Evolutionary conservation across 64 coral and sea anemone species (phyloP).

Genomic region (Montipora capricornis): DNA sequence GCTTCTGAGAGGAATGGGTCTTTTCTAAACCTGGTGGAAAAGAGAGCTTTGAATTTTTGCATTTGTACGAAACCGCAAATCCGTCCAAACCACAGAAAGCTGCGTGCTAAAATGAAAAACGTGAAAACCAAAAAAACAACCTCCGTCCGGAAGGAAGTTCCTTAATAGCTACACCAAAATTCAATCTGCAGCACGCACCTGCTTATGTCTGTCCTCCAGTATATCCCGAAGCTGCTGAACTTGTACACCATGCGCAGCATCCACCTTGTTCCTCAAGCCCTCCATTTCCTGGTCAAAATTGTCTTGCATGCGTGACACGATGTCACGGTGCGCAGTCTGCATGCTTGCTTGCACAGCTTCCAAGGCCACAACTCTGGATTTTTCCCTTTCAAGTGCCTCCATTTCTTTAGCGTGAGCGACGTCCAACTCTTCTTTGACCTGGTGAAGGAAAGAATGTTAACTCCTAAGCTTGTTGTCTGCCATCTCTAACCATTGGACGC

Average conservation of each 20-base stretch:
- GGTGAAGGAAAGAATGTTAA: background rate
- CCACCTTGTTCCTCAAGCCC: constrained; percentile 66
- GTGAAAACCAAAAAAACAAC: background rate
- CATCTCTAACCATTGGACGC: too few species aligned
- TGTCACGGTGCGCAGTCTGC: constrained; percentile 72
- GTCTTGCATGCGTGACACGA: constrained; percentile 62
- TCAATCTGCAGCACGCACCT: background rate
- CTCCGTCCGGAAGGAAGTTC: too few species aligned
- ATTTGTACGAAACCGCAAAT: too few species aligned
- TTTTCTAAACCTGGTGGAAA: too few species aligned
- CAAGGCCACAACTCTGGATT: constrained; percentile 73
- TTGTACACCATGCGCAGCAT: constrained; percentile 89
- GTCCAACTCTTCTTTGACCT: constrained; percentile 88
- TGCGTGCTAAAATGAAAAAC: too few species aligned
- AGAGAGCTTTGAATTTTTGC: too few species aligned
- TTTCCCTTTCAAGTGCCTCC: constrained; percentile 76
- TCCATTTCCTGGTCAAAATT: constrained; percentile 73
- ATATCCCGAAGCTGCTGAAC: constrained; percentile 70
- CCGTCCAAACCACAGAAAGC: too few species aligned
- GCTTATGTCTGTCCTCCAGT: constrained; percentile 73
- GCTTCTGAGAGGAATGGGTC: too few species aligned
- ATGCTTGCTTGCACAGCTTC: constrained; percentile 68
- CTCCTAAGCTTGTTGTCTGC: background rate
- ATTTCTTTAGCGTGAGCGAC: constrained; percentile 83
- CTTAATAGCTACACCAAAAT: too few species aligned